A percentile compares a stretch with the other conserved stretches of the same genome.
phyloP scores from a whole-genome alignment of 92 coral and sea anemone species.

The Zoanthus sansibaricus region DNA sequence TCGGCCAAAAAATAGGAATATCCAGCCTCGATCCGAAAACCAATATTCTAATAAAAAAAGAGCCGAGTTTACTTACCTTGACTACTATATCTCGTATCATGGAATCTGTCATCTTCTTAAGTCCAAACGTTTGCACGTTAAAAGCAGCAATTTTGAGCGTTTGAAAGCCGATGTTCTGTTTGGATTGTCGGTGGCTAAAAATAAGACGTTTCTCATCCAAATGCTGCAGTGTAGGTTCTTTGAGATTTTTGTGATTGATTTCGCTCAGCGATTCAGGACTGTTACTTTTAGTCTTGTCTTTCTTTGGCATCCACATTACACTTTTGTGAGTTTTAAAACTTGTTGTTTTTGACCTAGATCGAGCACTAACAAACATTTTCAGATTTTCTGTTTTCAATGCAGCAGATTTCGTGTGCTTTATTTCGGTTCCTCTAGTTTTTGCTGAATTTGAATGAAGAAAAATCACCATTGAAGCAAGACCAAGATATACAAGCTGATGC shows the following conservation, averaged over 20 bases:
- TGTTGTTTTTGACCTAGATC: neutral
- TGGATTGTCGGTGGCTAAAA: neutral
- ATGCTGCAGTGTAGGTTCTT: neutral
- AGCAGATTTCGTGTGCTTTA: no score
- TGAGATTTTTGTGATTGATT: neutral
- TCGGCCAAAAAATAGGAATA: no score
- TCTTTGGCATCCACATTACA: neutral
- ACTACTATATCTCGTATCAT: conserved; percentile 73
- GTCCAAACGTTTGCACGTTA: conserved; percentile 80
- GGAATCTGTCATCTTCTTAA: conserved; percentile 62
- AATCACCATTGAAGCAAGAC: no score
- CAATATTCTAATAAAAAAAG: no score
- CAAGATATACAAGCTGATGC: no score
- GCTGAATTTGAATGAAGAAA: no score
- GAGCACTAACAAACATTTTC: no score
- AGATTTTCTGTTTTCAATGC: no score
- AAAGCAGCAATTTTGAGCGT: conserved; percentile 87
- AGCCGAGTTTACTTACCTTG: conserved; percentile 65
- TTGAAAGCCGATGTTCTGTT: neutral
- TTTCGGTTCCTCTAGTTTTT: no score
- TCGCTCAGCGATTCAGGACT: neutral
- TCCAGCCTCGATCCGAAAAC: no score
- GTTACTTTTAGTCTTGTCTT: neutral
- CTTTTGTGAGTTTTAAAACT: neutral
- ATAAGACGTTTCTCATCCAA: neutral